Conservation (phyloP, 1,140 invertebrate species). For the Melanaphis sacchari region DNA sequence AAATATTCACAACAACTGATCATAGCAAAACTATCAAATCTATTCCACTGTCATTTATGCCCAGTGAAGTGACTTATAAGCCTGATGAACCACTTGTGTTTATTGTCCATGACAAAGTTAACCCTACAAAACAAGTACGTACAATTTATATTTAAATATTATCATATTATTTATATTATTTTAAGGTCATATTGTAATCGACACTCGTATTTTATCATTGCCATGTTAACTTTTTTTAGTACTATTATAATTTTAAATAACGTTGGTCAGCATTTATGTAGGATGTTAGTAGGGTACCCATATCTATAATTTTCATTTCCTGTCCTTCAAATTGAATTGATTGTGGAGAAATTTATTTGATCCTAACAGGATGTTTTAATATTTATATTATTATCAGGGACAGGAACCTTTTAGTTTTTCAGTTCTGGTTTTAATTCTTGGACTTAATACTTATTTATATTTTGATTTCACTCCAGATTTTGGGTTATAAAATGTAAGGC, state of each 20-base stretch:
- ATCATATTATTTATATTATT: background rate
- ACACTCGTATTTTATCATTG: slow-evolving; percentile 31
- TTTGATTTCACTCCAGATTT: background rate
- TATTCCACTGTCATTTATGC: slow-evolving; percentile 73
- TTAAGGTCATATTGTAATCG: background rate
- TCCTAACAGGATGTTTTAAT: slow-evolving; percentile 52
- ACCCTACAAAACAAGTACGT: slow-evolving; percentile 72
- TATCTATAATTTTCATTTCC: slow-evolving; percentile 55
- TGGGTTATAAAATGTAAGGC: background rate
- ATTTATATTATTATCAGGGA: background rate
- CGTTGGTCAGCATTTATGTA: slow-evolving; percentile 25
- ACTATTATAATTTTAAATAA: slow-evolving; percentile 27
- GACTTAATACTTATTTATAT: background rate
- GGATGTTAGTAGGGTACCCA: background rate
- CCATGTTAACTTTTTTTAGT: slow-evolving; percentile 53
- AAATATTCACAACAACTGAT: slow-evolving; percentile 79
- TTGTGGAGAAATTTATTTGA: slow-evolving; percentile 40
- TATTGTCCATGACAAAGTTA: slow-evolving; percentile 77
- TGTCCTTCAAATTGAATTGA: slow-evolving; percentile 53
- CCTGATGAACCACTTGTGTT: slow-evolving; percentile 70
- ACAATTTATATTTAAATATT: slow-evolving; percentile 55
- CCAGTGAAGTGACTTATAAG: slow-evolving; percentile 78
- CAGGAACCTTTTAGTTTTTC: background rate
- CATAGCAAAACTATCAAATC: slow-evolving; percentile 71
- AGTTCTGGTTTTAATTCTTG: background rate